Evolutionary conservation across 2,888 invertebrate genomes (phyloP), one percentile per base, ranked within the genome.

Genomic region (Agrotis exclamationis): DNA sequence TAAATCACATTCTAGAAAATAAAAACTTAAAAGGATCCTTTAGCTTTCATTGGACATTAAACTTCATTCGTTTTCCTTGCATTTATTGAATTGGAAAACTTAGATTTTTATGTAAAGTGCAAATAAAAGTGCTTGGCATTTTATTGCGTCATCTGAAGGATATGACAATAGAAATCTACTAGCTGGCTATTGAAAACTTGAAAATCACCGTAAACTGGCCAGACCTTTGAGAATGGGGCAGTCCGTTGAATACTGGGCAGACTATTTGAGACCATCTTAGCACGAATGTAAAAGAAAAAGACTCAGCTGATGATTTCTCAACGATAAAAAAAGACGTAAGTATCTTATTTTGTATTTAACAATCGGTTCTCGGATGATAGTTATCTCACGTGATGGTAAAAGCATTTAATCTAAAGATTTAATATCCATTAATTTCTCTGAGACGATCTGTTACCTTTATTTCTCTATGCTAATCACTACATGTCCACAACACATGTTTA

Each of bases 401-500:
- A 24, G 2, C 2, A 24, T 24, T 24, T 24, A 24, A 24, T 24
- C 24, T 24, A 24, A 24, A 3, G 24, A 6, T 3, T 5, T 33
- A 33, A 33, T 28, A 33, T 62, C 28, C n/a, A 24, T 20, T 45
- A 1, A 51, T 51, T 45, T 63, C 16, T 22, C 6, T 45, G 7
- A 59, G 57, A 58, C 22, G 22, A 54, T 24, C n/a, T 24, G 33
- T 24, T 11, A 70, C 48, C 16, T 54, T 6, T 39, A 50, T 54
- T 28, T 11, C 33, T 4, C 2, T 54, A 75, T 70, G 71, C 33
- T 63, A 70, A 77, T 54, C 53, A 48, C 2, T 39, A 28, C 45
- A 50, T 60, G 51, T 47, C 22, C 57, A 22, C 59, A 0, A 6
- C 9, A 59, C 63, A 50, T 71, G 78, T 78, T 75, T 60, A 75